These are phyloP conservation scores for Melieria crassipennis DNA, from an alignment of 2,888 invertebrate species.

Conservation along the genomic window DNA sequence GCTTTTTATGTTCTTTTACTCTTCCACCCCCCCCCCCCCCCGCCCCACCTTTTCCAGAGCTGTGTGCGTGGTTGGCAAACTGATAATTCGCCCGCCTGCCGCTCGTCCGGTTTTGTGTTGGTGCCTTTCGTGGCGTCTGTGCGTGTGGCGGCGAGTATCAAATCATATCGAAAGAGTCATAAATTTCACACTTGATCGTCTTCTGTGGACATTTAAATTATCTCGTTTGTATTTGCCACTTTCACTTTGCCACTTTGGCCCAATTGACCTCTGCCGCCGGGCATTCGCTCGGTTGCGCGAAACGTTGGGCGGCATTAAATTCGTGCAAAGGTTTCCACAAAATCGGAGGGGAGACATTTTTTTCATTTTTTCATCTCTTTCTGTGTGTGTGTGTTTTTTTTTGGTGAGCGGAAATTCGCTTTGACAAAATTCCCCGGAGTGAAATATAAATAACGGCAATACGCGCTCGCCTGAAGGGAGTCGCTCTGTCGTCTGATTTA, in stretches of 20 bases:
- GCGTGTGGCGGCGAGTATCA: not conserved
- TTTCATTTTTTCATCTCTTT: too few relatives aligned
- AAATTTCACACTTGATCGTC: constrained; percentile 33
- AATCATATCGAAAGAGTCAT: constrained; percentile 34
- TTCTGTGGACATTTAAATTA: constrained; percentile 35
- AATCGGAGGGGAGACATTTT: not conserved
- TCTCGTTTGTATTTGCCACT: constrained; percentile 22
- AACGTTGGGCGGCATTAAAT: not conserved
- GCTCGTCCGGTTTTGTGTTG: not conserved
- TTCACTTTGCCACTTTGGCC: constrained; percentile 15
- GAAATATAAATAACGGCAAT: constrained; percentile 18
- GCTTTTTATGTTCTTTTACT: not conserved
- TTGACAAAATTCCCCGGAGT: constrained; percentile 15
- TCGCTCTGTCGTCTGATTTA: not conserved
- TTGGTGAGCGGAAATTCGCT: not conserved
- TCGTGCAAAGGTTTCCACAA: not conserved
- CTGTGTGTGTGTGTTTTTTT: not conserved
- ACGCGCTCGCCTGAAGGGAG: not conserved
- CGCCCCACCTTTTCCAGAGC: too few relatives aligned
- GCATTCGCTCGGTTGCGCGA: not conserved
- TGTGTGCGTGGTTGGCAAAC: not conserved
- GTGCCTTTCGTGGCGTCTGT: not conserved
- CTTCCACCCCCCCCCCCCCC: too few relatives aligned
- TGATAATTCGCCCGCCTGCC: not conserved
- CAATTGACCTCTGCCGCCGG: too few relatives aligned